Conservation (phyloP, 2,888 invertebrate genomes). For the Rhingia rostrata region DNA sequence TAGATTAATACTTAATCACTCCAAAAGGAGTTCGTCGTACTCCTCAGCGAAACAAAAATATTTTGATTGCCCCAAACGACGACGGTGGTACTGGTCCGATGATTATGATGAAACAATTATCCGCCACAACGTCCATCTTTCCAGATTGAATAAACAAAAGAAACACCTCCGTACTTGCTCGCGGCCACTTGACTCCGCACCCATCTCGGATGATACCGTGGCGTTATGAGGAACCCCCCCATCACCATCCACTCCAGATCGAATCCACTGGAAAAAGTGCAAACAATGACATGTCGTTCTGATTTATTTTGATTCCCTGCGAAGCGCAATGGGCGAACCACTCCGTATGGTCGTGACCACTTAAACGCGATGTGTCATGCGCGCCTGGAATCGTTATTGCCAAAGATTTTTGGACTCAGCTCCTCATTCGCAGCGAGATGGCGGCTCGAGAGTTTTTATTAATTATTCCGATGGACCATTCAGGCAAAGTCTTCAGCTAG, state of each 20-base stretch:
- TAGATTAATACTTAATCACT: conserved; percentile 11
- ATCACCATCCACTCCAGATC: conserved; percentile 3
- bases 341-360: conserved; percentile 54
- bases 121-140: conserved; percentile 27
- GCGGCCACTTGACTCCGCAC: conserved; percentile 33
- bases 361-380: conserved; percentile 60
- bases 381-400: conserved; percentile 37
- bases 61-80: conserved; percentile 55
- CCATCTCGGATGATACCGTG: conserved; percentile 36
- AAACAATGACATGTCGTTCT: conserved; percentile 64
- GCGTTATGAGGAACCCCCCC: conserved; percentile 12
- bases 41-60: conserved; percentile 39
- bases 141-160: conserved; percentile 51
- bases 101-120: conserved; percentile 57
- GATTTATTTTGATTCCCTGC: conserved; percentile 65
- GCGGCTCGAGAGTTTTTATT: conserved; percentile 45
- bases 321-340: conserved; percentile 16
- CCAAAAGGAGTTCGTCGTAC: not conserved
- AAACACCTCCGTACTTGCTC: conserved; percentile 31
- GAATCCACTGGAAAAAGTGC: conserved; percentile 37
- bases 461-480: conserved; percentile 62
- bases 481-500: conserved; percentile 11
- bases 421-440: not conserved
- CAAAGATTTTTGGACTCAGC: conserved; percentile 49
- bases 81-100: conserved; percentile 20